A percentile compares a stretch with the other conserved stretches of the same genome.
These are phyloP conservation scores for Drosophila mayri DNA, from an alignment of 1,140 invertebrate genomes.

Conservation along the genomic window DNA sequence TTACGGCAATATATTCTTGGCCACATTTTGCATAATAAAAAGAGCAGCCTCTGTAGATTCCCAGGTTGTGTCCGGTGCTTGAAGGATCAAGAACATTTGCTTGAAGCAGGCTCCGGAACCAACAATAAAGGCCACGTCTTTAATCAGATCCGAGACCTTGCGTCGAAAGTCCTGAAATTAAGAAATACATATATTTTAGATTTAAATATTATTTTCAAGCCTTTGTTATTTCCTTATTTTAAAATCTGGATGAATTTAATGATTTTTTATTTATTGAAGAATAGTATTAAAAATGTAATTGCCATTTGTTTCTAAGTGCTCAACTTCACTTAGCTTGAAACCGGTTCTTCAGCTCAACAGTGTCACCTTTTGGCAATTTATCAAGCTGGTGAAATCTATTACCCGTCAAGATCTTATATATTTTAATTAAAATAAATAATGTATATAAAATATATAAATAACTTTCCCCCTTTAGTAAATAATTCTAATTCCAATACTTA, in stretches of 20 bases:
- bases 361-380: background rate
- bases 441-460: no score
- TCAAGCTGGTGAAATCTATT: slow-evolving; percentile 2
- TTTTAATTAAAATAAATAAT: background rate
- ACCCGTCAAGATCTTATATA: background rate
- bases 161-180: slow-evolving; percentile 92
- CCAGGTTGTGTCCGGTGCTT: slow-evolving; percentile 91
- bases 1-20: slow-evolving; percentile 98
- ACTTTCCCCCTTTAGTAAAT: background rate
- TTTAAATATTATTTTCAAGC: background rate
- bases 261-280: no score
- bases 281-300: no score
- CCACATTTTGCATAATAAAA: slow-evolving; percentile 97
- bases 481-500: slow-evolving; percentile 54
- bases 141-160: slow-evolving; percentile 96
- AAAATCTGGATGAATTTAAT: background rate
- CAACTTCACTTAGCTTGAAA: background rate
- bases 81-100: slow-evolving; percentile 93
- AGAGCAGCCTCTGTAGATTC: slow-evolving; percentile 97
- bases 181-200: background rate
- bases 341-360: background rate
- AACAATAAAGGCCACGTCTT: slow-evolving; percentile 99
- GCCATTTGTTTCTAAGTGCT: background rate
- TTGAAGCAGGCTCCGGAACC: slow-evolving; percentile 96
- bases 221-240: background rate